phyloP scores from a whole-genome alignment of 2,797 vertebrate species.

The Phalloptychus januarius region DNA sequence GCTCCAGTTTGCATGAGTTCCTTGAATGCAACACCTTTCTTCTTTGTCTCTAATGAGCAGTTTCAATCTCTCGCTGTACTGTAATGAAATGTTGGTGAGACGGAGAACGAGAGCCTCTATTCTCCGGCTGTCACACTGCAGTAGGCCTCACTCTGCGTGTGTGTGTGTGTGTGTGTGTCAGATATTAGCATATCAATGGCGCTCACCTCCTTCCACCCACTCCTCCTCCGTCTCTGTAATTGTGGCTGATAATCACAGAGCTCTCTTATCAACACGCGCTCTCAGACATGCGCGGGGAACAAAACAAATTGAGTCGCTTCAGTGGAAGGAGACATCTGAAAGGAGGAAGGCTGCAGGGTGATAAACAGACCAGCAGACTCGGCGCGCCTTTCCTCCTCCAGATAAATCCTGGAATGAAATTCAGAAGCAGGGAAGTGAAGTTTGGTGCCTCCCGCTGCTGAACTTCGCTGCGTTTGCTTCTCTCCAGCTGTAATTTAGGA shows the following conservation, averaged over 20 bases:
- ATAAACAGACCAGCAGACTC: constrained; percentile 20
- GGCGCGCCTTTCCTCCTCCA: constrained; percentile 1
- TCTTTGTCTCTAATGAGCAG: constrained; percentile 48
- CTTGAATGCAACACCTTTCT: constrained; percentile 40
- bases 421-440: not conserved
- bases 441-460: not conserved
- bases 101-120: constrained; percentile 54
- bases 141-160: constrained; percentile 8
- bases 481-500: constrained; percentile 2
- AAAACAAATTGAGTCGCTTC: constrained; percentile 23
- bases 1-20: constrained; percentile 26
- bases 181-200: constrained; percentile 67
- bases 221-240: constrained; percentile 50
- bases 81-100: constrained; percentile 51
- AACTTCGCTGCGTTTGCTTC: not conserved
- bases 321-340: constrained; percentile 19
- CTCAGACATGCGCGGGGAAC: constrained; percentile 11
- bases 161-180: constrained; percentile 21
- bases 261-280: constrained; percentile 39
- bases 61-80: constrained; percentile 33
- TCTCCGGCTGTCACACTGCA: constrained; percentile 40
- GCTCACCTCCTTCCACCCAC: constrained; percentile 57
- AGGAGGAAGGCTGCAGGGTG: constrained; percentile 14
- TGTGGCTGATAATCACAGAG: constrained; percentile 60
- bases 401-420: constrained; percentile 6